Conservation (phyloP, 2,888 invertebrate species). For the Morpho deidamia region DNA sequence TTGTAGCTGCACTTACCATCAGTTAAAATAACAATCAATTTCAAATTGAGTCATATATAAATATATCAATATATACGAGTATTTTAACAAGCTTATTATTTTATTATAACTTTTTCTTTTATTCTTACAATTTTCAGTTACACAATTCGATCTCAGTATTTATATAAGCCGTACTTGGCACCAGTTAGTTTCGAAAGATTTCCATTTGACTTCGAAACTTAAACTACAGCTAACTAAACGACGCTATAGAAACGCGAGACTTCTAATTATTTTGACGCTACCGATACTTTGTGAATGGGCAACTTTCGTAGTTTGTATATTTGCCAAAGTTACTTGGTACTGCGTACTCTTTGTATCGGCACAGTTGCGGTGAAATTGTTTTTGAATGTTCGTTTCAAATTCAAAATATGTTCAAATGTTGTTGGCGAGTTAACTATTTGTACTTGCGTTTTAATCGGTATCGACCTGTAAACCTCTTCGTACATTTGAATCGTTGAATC, state of each 20-base stretch:
- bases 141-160: slow-evolving; percentile 1
- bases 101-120: slow-evolving; percentile 5
- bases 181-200: slow-evolving; percentile 11
- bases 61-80: no score
- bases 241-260: slow-evolving; percentile 20
- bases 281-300: slow-evolving; percentile 17
- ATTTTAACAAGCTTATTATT: not conserved
- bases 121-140: slow-evolving; percentile 1
- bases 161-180: slow-evolving; percentile 13
- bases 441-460: no score
- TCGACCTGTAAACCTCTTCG: no score
- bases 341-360: not conserved
- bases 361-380: not conserved
- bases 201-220: slow-evolving; percentile 17
- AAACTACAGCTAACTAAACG: slow-evolving; percentile 20
- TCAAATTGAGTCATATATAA: no score
- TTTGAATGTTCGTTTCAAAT: not conserved
- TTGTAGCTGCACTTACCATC: no score
- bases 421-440: no score
- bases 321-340: slow-evolving; percentile 5
- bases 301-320: slow-evolving; percentile 16
- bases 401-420: no score
- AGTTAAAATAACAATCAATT: no score
- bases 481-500: no score
- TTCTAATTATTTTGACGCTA: slow-evolving; percentile 20